Evolutionary conservation across 2,113 vertebrate species (phyloP), one percentile per base, ranked within the genome.

Genomic region (Todiramphus chloris): DNA sequence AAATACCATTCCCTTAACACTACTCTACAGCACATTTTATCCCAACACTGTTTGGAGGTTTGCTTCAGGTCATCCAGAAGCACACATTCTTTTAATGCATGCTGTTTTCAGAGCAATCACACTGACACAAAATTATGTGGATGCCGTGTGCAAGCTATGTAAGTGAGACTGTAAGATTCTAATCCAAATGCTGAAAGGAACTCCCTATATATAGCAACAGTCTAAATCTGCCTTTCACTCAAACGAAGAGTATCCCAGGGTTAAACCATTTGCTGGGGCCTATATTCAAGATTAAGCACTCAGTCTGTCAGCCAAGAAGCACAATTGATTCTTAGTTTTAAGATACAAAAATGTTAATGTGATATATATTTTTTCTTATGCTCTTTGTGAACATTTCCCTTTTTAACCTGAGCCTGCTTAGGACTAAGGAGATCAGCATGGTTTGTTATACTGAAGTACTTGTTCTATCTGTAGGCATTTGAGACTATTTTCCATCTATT

Each of bases 261-360:
- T 88, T 89, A 83, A 75, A 85, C 53, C 2, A 37, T 89, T 68
- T 94, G 53, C 77, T 92, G 58, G 35, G 59, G 30, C 25, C 96
- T 95, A 84, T 75, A 88, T 82, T 94, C 67, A 85, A 91, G 69
- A 92, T 48, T 64, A 95, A 92, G 88, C 33, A 33, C 44, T 80
- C 37, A 68, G 41, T 5, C 51, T 68, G 50, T 64, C 53, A 87
- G 85, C 59, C 95, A 94, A 92, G 67, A 95, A 37, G 81, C 46
- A 94, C n/a, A 31, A 73, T 27, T 73, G 87, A 83, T 85, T 86
- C 37, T 83, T 72, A 74, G 58, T 73, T 83, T 96, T 86, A 92
- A 15, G 28, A 93, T 37, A 81, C 21, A 72, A 59, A 97, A 96
- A 94, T 89, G 18, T 77, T 90, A 80, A 76, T 33, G 20, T 33